phyloP scores from a whole-genome alignment of 2,888 invertebrate species.

The Amblyjoppa fuscipennis region DNA sequence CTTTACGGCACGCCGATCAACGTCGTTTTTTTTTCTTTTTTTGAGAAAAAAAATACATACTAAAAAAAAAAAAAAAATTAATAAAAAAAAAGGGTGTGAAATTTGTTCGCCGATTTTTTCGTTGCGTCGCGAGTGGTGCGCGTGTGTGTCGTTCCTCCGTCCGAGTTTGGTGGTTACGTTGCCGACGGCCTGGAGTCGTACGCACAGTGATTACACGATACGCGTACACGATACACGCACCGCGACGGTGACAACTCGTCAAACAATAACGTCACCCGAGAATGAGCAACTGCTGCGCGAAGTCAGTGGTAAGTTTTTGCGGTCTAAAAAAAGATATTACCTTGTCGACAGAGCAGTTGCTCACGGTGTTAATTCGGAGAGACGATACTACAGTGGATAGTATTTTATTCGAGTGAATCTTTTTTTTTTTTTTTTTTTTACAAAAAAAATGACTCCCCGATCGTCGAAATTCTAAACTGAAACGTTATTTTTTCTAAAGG shows the following conservation, averaged over 20 bases:
- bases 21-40: slow-evolving; percentile 6
- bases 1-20: slow-evolving; percentile 7
- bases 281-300: slow-evolving; percentile 52
- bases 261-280: slow-evolving; percentile 47
- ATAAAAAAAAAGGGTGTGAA: background rate
- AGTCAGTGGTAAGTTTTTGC: slow-evolving; percentile 51
- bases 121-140: slow-evolving; percentile 5
- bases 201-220: background rate
- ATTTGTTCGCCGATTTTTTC: background rate
- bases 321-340: slow-evolving; percentile 7
- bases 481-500: background rate
- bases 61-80: background rate
- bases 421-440: no score
- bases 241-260: slow-evolving; percentile 16
- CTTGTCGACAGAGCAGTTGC: background rate
- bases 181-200: no score
- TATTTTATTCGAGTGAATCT: no score
- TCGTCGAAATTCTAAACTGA: no score
- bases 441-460: no score
- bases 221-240: background rate
- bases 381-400: background rate
- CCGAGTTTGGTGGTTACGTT: background rate
- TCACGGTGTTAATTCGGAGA: background rate
- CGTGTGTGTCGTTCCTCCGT: background rate
- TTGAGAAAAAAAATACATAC: background rate